These are phyloP conservation scores for Eristalis pertinax DNA, from an alignment of 2,888 invertebrate genomes.

Conservation along the genomic window DNA sequence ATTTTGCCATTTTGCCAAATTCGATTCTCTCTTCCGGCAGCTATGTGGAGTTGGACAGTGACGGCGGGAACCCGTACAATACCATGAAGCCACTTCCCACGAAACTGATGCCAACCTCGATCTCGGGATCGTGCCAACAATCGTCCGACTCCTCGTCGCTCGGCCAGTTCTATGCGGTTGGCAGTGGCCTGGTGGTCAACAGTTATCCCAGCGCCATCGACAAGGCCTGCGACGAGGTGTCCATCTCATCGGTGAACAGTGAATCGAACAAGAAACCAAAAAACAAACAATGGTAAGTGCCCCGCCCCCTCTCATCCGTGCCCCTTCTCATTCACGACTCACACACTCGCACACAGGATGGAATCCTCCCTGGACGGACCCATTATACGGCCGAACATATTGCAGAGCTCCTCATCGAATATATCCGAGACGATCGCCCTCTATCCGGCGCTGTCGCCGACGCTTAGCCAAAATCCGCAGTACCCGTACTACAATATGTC, in stretches of 20 bases:
- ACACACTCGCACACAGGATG: slow-evolving; percentile 68
- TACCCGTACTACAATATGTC: slow-evolving; percentile 40
- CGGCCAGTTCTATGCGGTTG: slow-evolving; percentile 73
- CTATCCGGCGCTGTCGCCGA: slow-evolving; percentile 38
- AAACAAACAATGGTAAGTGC: slow-evolving; percentile 79
- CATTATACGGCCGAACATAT: slow-evolving; percentile 73
- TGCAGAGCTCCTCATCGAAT: slow-evolving; percentile 17
- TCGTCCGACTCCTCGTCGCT: slow-evolving; percentile 51
- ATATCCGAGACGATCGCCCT: slow-evolving; percentile 13
- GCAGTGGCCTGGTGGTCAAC: slow-evolving; percentile 12
- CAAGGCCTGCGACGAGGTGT: slow-evolving; percentile 77
- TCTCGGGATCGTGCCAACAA: slow-evolving; percentile 1
- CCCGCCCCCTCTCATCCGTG: not conserved
- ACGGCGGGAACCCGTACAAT: slow-evolving; percentile 41
- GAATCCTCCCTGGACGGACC: slow-evolving; percentile 81
- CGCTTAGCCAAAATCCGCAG: slow-evolving; percentile 41
- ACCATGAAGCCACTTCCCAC: slow-evolving; percentile 34
- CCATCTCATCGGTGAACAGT: slow-evolving; percentile 77
- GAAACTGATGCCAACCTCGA: slow-evolving; percentile 10
- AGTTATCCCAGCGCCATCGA: slow-evolving; percentile 30
- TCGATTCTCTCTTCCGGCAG: not conserved
- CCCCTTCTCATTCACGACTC: not conserved
- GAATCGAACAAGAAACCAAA: slow-evolving; percentile 78
- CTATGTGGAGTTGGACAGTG: slow-evolving; percentile 52
- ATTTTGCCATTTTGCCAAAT: not conserved